phyloP scores from a whole-genome alignment of 2,797 vertebrate genomes.

The Cebuella pygmaea region DNA sequence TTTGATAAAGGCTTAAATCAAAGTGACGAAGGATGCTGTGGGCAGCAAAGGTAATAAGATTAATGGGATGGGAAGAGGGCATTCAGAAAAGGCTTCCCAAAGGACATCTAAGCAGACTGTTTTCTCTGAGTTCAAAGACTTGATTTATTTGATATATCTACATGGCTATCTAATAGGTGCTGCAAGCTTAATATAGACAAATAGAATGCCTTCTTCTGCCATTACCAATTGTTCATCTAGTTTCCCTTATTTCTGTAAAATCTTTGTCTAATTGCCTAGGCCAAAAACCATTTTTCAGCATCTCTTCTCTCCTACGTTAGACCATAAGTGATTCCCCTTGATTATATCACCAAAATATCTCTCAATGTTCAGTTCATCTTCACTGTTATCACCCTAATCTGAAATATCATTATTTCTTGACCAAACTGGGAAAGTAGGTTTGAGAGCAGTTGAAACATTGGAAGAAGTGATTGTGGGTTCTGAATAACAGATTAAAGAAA shows the following conservation, averaged over 20 bases:
- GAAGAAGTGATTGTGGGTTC: neutral
- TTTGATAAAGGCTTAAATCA: neutral
- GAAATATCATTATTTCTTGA: neutral
- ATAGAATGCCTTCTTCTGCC: neutral
- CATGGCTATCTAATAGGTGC: neutral
- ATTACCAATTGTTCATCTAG: neutral
- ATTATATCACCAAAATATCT: neutral
- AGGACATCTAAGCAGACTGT: neutral
- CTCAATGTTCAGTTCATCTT: neutral
- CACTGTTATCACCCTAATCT: neutral
- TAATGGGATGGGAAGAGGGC: neutral
- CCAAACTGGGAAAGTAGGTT: neutral
- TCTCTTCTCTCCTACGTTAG: neutral
- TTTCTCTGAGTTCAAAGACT: constrained; percentile 9
- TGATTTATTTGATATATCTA: neutral
- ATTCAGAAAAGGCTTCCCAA: constrained; percentile 8
- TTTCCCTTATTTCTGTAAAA: constrained; percentile 6
- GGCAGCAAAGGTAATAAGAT: neutral
- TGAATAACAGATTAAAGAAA: constrained; percentile 9
- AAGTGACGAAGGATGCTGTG: neutral
- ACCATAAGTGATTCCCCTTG: neutral
- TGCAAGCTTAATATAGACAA: constrained; percentile 19
- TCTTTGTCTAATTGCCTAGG: neutral
- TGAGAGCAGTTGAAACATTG: constrained; percentile 37
- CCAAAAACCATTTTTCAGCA: neutral